Evolutionary conservation across 1,140 invertebrate species (phyloP).

Genomic region (Drosophila lowei): DNA sequence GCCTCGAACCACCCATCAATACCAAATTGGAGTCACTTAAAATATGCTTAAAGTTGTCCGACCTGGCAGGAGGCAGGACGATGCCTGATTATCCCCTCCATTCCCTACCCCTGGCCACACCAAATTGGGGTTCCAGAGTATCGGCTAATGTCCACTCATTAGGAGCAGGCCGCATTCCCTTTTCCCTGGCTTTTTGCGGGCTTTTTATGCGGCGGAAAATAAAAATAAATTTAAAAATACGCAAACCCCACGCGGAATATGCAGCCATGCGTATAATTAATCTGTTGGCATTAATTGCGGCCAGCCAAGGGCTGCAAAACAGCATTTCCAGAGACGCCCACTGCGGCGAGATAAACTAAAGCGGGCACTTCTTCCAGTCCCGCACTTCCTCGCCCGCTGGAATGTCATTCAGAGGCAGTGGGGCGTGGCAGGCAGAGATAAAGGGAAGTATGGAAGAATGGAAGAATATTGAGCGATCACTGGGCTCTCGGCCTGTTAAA

Average conservation of each 20-base stretch:
- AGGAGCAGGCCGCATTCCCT: slow-evolving; percentile 39
- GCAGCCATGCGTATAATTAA: slow-evolving; percentile 79
- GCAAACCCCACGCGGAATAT: slow-evolving; percentile 39
- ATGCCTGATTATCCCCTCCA: slow-evolving; percentile 52
- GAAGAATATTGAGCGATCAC: slow-evolving; percentile 38
- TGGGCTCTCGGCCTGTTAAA: slow-evolving; percentile 3
- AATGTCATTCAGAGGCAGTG: slow-evolving; percentile 68
- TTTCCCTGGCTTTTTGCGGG: slow-evolving; percentile 3
- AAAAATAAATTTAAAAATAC: slow-evolving; percentile 58
- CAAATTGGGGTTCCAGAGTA: slow-evolving; percentile 55
- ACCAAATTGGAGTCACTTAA: slow-evolving; percentile 72
- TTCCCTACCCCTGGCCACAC: background rate
- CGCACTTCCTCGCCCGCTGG: slow-evolving; percentile 16
- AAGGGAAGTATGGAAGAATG: slow-evolving; percentile 34
- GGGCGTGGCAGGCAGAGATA: slow-evolving; percentile 61
- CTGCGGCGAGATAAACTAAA: no score
- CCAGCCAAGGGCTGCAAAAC: slow-evolving; percentile 66
- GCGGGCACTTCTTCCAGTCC: slow-evolving; percentile 12
- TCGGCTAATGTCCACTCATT: slow-evolving; percentile 72
- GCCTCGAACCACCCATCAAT: slow-evolving; percentile 63
- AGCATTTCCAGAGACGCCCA: slow-evolving; percentile 56
- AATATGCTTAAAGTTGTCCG: slow-evolving; percentile 54
- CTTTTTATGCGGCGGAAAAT: slow-evolving; percentile 33
- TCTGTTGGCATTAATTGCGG: slow-evolving; percentile 78
- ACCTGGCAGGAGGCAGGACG: no score